Evolutionary conservation across 2,888 invertebrate species (phyloP).

Genomic region (Eucriotettix oculatus): DNA sequence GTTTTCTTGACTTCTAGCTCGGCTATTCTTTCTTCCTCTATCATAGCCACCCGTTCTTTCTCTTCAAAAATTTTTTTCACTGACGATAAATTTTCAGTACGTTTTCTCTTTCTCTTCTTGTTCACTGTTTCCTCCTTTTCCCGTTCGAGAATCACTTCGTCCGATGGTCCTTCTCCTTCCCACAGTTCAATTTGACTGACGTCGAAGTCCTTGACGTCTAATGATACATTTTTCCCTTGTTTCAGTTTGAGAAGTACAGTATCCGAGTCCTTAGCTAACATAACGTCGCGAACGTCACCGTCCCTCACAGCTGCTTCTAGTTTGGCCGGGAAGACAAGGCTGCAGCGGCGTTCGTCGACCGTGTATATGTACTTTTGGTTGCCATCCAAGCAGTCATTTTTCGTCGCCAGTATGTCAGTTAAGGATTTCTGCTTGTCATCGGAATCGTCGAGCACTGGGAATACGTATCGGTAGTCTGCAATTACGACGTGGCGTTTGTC

Average conservation of each 20-base stretch:
- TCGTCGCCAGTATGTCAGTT: conserved; percentile 9
- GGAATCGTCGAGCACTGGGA: conserved; percentile 51
- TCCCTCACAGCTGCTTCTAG: conserved; percentile 61
- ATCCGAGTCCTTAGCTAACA: conserved; percentile 59
- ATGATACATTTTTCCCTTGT: conserved; percentile 56
- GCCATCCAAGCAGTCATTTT: conserved; percentile 26
- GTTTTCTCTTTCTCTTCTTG: conserved; percentile 23
- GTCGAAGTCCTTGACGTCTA: conserved; percentile 45
- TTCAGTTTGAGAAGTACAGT: conserved; percentile 55
- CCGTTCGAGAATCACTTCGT: conserved; percentile 28
- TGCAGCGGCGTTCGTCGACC: conserved; percentile 54
- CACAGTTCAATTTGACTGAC: conserved; percentile 35
- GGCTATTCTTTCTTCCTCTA: conserved; percentile 34
- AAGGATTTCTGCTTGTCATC: conserved; percentile 43
- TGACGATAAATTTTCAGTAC: conserved; percentile 43
- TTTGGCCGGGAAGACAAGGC: conserved; percentile 53
- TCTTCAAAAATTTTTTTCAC: conserved; percentile 61
- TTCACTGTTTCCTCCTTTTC: conserved; percentile 26
- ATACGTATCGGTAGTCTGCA: conserved; percentile 56
- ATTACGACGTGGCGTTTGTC: conserved; percentile 48
- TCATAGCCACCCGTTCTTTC: conserved; percentile 51
- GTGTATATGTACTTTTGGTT: conserved; percentile 52
- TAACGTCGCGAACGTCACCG: conserved; percentile 58
- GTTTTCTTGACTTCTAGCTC: conserved; percentile 25
- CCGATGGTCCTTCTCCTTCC: conserved; percentile 51